Evolutionary conservation across 1,140 invertebrate genomes (phyloP).

Genomic region (Dryas iulia): DNA sequence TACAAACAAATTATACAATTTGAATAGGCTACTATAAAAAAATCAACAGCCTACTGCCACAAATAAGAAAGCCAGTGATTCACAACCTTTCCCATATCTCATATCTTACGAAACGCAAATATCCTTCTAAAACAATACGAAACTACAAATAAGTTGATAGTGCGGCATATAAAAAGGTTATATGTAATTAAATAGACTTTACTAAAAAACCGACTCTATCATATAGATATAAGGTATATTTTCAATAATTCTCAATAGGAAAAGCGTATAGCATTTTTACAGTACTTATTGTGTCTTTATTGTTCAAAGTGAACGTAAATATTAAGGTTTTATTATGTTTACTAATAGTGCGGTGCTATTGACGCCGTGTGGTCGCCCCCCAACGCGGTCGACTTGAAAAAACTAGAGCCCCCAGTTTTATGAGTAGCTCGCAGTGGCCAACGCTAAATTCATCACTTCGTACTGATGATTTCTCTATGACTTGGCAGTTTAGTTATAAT

Average conservation of each 20-base stretch:
- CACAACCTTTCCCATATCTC: conserved; percentile 48
- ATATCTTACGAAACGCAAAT: conserved; percentile 68
- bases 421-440: conserved; percentile 49
- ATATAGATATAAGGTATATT: conserved; percentile 20
- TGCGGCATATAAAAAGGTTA: conserved; percentile 41
- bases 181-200: conserved; percentile 2
- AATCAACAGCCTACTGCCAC: conserved; percentile 52
- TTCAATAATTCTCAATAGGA: conserved; percentile 34
- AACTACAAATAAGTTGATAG: conserved; percentile 69
- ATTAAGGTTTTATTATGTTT: conserved; percentile 76
- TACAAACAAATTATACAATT: conserved; percentile 14
- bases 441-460: conserved; percentile 67
- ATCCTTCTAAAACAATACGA: conserved; percentile 64
- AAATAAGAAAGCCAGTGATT: conserved; percentile 53
- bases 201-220: conserved; percentile 24
- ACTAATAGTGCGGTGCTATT: conserved; percentile 59
- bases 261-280: conserved; percentile 55
- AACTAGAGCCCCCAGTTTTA: conserved; percentile 64
- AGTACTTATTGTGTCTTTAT: conserved; percentile 74
- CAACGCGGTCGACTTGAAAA: conserved; percentile 57
- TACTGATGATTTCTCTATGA: conserved; percentile 68
- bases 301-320: conserved; percentile 70
- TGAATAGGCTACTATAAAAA: conserved; percentile 41
- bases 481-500: conserved; percentile 37
- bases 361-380: conserved; percentile 71